Evolutionary conservation across 2,888 invertebrate genomes (phyloP).

Genomic region (Hypena proboscidalis): DNA sequence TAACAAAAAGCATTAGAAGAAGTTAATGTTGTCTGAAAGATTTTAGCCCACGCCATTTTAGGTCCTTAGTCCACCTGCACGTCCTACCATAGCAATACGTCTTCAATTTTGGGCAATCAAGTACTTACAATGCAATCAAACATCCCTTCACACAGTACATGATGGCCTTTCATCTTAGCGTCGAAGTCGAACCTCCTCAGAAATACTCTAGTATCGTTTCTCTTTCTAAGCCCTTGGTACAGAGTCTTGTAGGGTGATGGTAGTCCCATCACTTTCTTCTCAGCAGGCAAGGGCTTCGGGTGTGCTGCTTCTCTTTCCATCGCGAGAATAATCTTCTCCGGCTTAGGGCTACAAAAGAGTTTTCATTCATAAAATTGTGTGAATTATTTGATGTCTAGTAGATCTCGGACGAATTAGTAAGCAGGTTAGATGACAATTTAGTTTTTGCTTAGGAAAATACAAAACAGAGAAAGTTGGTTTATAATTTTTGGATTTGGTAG

Average conservation of each 20-base stretch:
- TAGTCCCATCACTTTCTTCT: not conserved
- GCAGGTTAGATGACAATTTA: too few species aligned
- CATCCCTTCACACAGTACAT: constrained; percentile 51
- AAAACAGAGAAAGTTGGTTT: too few species aligned
- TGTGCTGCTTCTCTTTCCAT: constrained; percentile 26
- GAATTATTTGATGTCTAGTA: too few species aligned
- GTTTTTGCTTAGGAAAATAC: too few species aligned
- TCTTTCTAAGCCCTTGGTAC: constrained; percentile 55
- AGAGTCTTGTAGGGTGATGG: constrained; percentile 51
- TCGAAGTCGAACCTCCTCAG: constrained; percentile 52
- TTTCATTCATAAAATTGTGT: not conserved
- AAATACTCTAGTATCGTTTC: constrained; percentile 57
- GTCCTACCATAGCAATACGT: too few species aligned
- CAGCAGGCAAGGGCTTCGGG: constrained; percentile 51
- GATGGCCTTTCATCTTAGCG: constrained; percentile 48
- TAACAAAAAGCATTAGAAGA: too few species aligned
- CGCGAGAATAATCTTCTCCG: constrained; percentile 10
- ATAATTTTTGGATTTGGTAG: too few species aligned
- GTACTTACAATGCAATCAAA: constrained; percentile 61
- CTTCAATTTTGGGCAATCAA: too few species aligned
- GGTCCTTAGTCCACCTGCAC: too few species aligned
- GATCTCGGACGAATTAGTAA: too few species aligned
- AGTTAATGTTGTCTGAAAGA: too few species aligned
- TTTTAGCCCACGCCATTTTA: too few species aligned
- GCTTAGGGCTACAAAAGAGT: constrained; percentile 36